Evolutionary conservation across 2,797 vertebrate species (phyloP).

Genomic region (Micromesistius poutassou): DNA sequence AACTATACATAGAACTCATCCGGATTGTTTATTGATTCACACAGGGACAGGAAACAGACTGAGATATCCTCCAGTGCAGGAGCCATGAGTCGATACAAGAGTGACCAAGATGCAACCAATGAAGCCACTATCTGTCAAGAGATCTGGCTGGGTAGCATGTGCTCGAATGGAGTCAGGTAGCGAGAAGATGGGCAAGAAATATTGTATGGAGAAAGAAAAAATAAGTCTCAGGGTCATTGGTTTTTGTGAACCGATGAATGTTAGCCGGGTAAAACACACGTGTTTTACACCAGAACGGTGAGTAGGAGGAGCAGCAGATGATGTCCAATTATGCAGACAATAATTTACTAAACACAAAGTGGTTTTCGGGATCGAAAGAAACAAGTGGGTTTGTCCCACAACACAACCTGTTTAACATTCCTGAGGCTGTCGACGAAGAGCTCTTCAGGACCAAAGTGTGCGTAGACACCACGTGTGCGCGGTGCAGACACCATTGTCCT

Average conservation of each 20-base stretch:
- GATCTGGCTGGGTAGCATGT: too few relatives aligned
- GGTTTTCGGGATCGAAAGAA: neutral
- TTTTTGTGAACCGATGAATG: neutral
- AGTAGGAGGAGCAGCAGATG: neutral
- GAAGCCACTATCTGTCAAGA: too few relatives aligned
- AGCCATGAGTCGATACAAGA: neutral
- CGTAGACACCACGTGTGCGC: neutral
- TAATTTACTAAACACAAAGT: neutral
- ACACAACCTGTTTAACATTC: conserved; percentile 5
- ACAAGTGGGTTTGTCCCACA: neutral
- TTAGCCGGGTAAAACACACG: neutral
- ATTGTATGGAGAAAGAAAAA: too few relatives aligned
- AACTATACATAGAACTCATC: neutral
- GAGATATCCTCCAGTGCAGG: neutral
- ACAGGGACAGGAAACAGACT: neutral
- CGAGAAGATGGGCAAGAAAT: neutral
- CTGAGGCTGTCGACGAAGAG: conserved; percentile 9
- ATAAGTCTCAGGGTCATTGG: neutral
- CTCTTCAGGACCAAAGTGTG: conserved; percentile 5
- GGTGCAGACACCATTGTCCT: conserved; percentile 20
- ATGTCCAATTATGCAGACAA: neutral
- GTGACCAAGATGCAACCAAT: neutral
- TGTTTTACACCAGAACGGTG: neutral
- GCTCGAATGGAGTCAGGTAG: too few relatives aligned
- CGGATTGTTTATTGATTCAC: neutral